phyloP scores from a whole-genome alignment of 2,113 vertebrate species.

The Stigmatopora nigra region DNA sequence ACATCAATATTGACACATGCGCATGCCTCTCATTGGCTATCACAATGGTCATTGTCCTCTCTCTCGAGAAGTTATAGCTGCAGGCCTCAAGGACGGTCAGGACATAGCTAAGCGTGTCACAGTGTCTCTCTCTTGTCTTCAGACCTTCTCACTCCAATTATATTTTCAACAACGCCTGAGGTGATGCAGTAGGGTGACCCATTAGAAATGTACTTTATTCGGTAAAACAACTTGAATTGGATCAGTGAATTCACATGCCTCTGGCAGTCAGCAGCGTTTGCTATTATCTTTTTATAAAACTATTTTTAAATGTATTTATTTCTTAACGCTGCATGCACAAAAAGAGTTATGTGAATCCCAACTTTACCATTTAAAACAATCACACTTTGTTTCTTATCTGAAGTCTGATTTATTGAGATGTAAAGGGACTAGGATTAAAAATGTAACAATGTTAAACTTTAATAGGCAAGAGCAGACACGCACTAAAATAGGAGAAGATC shows the following conservation, averaged over 20 bases:
- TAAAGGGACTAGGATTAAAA: neutral
- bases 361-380: conserved; percentile 19
- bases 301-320: neutral
- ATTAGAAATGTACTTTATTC: conserved; percentile 54
- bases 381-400: conserved; percentile 8
- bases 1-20: conserved; percentile 25
- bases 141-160: conserved; percentile 27
- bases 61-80: conserved; percentile 35
- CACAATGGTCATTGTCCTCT: conserved; percentile 25
- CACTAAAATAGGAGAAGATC: too few species aligned
- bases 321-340: conserved; percentile 20
- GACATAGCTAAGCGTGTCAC: conserved; percentile 49
- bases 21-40: conserved; percentile 24
- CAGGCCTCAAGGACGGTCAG: conserved; percentile 34
- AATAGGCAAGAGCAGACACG: too few species aligned
- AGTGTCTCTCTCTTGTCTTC: conserved; percentile 31
- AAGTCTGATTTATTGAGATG: neutral
- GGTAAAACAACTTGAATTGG: conserved; percentile 45
- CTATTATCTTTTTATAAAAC: neutral
- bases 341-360: conserved; percentile 7
- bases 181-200: conserved; percentile 53
- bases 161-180: conserved; percentile 50
- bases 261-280: conserved; percentile 25
- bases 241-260: conserved; percentile 27
- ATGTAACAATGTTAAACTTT: neutral